Conservation (phyloP, 2,113 vertebrate species). For the Platichthys flesus region DNA sequence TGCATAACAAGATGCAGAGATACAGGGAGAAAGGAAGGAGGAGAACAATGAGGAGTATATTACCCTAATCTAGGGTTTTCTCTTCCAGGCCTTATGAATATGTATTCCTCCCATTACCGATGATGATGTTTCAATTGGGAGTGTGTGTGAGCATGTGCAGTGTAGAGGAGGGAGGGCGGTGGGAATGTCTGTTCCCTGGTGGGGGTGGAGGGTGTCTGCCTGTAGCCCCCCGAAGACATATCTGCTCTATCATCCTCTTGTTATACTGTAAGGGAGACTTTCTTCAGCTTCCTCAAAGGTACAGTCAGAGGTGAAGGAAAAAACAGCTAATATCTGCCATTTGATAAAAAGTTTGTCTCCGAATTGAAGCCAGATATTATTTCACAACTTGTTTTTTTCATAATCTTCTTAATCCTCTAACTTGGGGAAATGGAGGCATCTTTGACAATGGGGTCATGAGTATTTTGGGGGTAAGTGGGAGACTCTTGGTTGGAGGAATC, state of each 20-base stretch:
- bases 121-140: constrained; percentile 75
- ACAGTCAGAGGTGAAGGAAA: background rate
- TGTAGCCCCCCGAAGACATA: constrained; percentile 40
- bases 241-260: constrained; percentile 45
- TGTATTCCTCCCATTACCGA: constrained; percentile 70
- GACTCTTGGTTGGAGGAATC: constrained; percentile 3
- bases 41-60: constrained; percentile 67
- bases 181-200: constrained; percentile 27
- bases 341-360: constrained; percentile 16
- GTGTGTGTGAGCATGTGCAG: constrained; percentile 54
- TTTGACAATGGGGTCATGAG: constrained; percentile 8
- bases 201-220: constrained; percentile 24
- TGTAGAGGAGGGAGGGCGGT: background rate
- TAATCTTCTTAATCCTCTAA: too few species aligned
- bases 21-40: constrained; percentile 34
- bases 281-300: constrained; percentile 15
- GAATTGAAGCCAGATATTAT: background rate
- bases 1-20: constrained; percentile 62
- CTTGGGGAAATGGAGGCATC: background rate
- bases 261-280: constrained; percentile 23
- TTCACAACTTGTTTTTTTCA: background rate
- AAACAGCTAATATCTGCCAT: background rate
- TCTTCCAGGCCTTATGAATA: constrained; percentile 75
- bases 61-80: constrained; percentile 68
- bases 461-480: background rate